Conservation (phyloP, 2,888 invertebrate genomes). For the Villa cingulata region DNA sequence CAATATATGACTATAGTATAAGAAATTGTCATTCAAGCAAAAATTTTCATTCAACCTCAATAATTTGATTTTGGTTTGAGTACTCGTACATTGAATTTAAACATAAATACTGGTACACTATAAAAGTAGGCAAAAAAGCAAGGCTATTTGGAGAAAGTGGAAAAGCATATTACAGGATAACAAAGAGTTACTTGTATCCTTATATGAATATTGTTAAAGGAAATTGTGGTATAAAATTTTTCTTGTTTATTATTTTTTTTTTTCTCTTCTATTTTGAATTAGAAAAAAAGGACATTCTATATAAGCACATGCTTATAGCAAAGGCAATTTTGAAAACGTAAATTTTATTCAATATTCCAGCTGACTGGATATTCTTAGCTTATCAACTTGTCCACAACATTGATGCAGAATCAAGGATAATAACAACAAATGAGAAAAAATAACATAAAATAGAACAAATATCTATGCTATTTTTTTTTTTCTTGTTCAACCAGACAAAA, state of each 20-base stretch:
- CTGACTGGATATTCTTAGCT: slow-evolving; percentile 24
- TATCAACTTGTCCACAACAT: slow-evolving; percentile 19
- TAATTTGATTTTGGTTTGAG: slow-evolving; percentile 21
- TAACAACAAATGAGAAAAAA: slow-evolving; percentile 14
- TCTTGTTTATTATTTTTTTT: background rate
- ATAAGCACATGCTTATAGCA: too few relatives aligned
- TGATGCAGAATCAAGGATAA: slow-evolving; percentile 14
- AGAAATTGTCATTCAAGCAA: slow-evolving; percentile 1
- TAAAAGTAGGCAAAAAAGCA: background rate
- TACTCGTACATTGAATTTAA: slow-evolving; percentile 1
- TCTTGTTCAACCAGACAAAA: too few relatives aligned
- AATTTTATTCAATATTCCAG: slow-evolving; percentile 37
- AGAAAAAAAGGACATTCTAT: background rate
- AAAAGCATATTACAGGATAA: background rate
- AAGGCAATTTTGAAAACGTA: slow-evolving; percentile 20
- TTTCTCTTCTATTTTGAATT: background rate
- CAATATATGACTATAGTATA: background rate
- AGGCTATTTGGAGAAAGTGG: background rate
- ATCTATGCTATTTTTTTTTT: too few relatives aligned
- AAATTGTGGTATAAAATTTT: background rate
- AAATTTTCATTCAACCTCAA: slow-evolving; percentile 19
- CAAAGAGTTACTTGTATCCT: background rate
- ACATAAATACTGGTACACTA: background rate
- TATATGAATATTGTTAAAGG: background rate
- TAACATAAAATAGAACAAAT: too few relatives aligned